These are phyloP conservation scores for Dasyornis broadbenti DNA, from an alignment of 2,113 vertebrate species.

Conservation along the genomic window DNA sequence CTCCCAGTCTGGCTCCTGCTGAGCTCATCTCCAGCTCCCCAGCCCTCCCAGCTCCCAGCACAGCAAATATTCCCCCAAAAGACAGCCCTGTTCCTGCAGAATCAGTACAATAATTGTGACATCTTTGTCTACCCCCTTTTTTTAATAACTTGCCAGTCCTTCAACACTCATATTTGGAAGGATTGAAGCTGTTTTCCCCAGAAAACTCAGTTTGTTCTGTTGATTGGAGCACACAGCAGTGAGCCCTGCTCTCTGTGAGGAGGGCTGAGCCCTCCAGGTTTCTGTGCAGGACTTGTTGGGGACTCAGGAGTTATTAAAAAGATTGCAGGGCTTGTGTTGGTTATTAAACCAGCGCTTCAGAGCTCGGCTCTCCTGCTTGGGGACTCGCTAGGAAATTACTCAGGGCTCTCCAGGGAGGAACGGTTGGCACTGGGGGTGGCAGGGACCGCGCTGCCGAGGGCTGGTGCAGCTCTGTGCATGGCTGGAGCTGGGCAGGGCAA, in stretches of 20 bases:
- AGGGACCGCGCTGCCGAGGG: neutral
- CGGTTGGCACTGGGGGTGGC: neutral
- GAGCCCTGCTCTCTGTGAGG: neutral
- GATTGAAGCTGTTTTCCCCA: neutral
- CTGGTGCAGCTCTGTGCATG: neutral
- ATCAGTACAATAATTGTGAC: neutral
- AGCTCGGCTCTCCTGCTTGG: neutral
- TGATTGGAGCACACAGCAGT: neutral
- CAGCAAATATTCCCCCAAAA: neutral
- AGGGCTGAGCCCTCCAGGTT: neutral
- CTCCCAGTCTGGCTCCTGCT: neutral
- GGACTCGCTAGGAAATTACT: conserved; percentile 1
- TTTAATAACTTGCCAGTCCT: neutral
- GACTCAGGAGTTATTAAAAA: conserved; percentile 41
- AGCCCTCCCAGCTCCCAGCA: neutral
- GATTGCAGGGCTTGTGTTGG: neutral
- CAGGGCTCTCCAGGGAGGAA: neutral
- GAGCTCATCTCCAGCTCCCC: neutral
- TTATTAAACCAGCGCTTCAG: conserved; percentile 1
- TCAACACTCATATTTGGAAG: neutral
- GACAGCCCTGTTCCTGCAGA: neutral
- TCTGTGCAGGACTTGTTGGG: neutral
- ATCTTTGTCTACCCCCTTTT: neutral
- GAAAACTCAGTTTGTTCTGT: neutral
- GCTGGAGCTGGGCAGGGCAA: neutral